phyloP scores from a whole-genome alignment of 2,888 invertebrate genomes.

The Melanostoma mellinum region DNA sequence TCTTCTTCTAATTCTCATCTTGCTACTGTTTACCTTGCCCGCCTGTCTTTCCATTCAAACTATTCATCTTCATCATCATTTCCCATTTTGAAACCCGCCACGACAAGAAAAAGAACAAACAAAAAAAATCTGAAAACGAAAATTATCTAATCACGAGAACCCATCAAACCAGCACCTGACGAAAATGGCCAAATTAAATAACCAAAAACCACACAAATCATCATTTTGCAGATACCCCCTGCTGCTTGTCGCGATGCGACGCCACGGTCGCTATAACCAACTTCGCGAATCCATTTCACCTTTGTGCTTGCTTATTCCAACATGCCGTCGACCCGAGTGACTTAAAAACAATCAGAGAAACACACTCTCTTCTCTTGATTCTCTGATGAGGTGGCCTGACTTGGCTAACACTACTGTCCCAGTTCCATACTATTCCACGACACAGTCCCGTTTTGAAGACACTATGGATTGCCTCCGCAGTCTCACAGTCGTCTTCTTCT shows the following conservation, averaged over 20 bases:
- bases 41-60: not conserved
- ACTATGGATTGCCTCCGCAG: conserved; percentile 51
- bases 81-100: not conserved
- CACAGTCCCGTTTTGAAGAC: conserved; percentile 67
- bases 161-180: conserved; percentile 30
- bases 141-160: conserved; percentile 22
- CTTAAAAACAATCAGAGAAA: conserved; percentile 52
- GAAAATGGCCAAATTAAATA: conserved; percentile 6
- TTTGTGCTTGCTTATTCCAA: conserved; percentile 65
- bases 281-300: conserved; percentile 45
- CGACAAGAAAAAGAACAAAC: too few species aligned
- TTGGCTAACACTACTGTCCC: conserved; percentile 47
- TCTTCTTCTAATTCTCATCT: not conserved
- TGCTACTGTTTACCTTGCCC: conserved; percentile 7
- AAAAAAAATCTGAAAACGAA: not conserved
- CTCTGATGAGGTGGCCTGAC: too few species aligned
- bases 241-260: not conserved
- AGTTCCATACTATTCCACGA: conserved; percentile 54
- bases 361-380: not conserved
- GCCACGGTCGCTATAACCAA: not conserved
- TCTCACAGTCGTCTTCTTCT: conserved; percentile 24
- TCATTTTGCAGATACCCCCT: not conserved
- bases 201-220: conserved; percentile 47
- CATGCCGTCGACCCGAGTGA: conserved; percentile 65
- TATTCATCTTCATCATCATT: conserved; percentile 2